Conservation (phyloP, 2,888 invertebrate species). For the Aromia moschata region DNA sequence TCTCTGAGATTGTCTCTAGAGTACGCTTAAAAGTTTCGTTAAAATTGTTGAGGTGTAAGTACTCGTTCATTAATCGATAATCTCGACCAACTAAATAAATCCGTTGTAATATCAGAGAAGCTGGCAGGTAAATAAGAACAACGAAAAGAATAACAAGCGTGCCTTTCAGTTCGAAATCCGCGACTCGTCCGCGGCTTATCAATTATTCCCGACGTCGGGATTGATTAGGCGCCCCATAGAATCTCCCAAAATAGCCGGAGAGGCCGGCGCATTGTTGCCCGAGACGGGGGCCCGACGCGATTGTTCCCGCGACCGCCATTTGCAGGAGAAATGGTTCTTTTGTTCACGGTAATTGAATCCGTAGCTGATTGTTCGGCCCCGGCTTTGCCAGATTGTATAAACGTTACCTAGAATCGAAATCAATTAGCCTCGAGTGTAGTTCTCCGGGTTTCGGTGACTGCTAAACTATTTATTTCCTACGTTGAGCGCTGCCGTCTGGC, state of each 20-base stretch:
- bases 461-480: slow-evolving; percentile 33
- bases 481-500: slow-evolving; percentile 3
- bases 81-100: no score
- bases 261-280: slow-evolving; percentile 43
- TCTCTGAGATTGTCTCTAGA: no score
- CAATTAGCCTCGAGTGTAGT: slow-evolving; percentile 56
- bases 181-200: not conserved
- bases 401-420: slow-evolving; percentile 59
- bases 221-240: slow-evolving; percentile 33
- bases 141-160: not conserved
- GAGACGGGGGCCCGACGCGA: slow-evolving; percentile 52
- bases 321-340: slow-evolving; percentile 61
- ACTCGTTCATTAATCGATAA: no score
- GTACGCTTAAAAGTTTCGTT: no score
- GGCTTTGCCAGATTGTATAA: slow-evolving; percentile 58
- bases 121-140: no score
- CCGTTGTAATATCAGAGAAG: no score
- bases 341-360: slow-evolving; percentile 62
- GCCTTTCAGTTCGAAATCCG: not conserved
- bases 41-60: no score
- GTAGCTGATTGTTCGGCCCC: slow-evolving; percentile 58
- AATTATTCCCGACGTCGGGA: slow-evolving; percentile 26
- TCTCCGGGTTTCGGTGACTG: slow-evolving; percentile 30
- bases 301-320: slow-evolving; percentile 61
- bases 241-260: slow-evolving; percentile 47